phyloP scores from a whole-genome alignment of 2,888 invertebrate genomes.

The Maniola hyperantus region DNA sequence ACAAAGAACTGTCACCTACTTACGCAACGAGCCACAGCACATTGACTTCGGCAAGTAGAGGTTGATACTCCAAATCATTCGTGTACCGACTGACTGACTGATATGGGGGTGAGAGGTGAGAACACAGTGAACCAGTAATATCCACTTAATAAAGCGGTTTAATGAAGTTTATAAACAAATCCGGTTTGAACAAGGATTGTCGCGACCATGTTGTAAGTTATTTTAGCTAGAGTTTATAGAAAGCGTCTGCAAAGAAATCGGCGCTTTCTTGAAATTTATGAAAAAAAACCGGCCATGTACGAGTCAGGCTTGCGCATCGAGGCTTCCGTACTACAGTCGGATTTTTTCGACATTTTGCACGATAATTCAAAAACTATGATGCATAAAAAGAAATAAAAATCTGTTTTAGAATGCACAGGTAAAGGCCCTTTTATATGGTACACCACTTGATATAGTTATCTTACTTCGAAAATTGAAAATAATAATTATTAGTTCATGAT shows the following conservation, averaged over 20 bases:
- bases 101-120: conserved; percentile 36
- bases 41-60: conserved; percentile 17
- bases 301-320: too few relatives aligned
- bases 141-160: conserved; percentile 24
- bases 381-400: too few relatives aligned
- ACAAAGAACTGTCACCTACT: conserved; percentile 23
- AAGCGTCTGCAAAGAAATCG: conserved; percentile 5
- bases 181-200: not conserved
- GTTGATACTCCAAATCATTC: conserved; percentile 26
- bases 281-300: too few relatives aligned
- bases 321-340: too few relatives aligned
- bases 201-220: not conserved
- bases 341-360: too few relatives aligned
- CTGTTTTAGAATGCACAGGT: too few relatives aligned
- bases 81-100: conserved; percentile 28
- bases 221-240: not conserved
- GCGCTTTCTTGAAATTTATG: not conserved
- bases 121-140: conserved; percentile 28
- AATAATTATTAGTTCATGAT: too few relatives aligned
- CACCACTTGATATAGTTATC: too few relatives aligned
- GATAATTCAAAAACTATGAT: too few relatives aligned
- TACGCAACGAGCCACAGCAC: conserved; percentile 22
- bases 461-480: too few relatives aligned
- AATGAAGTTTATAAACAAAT: conserved; percentile 21
- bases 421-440: too few relatives aligned